phyloP scores from a whole-genome alignment of 2,113 vertebrate genomes.

The Albula goreensis region DNA sequence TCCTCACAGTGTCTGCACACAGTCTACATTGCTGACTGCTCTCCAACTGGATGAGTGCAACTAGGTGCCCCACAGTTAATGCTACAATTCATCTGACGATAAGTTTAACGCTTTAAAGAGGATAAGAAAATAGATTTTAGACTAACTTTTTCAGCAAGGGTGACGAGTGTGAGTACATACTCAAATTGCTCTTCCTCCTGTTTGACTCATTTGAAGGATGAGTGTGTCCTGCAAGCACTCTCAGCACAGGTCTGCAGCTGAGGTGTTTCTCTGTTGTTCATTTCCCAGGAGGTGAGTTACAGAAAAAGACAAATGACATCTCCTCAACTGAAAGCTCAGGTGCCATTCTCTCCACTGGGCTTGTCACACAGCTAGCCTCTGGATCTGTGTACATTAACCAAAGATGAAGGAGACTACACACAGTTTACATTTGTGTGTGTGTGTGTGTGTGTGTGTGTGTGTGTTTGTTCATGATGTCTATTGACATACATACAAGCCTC shows the following conservation, averaged over 20 bases:
- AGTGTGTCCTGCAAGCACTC: background rate
- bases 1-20: background rate
- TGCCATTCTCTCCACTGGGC: too few species aligned
- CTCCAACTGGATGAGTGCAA: too few species aligned
- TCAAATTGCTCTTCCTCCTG: background rate
- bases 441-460: slow-evolving; percentile 20
- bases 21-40: background rate
- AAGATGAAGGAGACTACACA: too few species aligned
- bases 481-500: background rate
- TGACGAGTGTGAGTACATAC: background rate
- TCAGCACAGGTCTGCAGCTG: background rate
- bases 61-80: background rate
- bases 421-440: background rate
- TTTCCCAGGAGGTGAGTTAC: background rate
- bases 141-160: background rate
- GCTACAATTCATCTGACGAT: background rate
- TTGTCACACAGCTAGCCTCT: too few species aligned
- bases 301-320: background rate
- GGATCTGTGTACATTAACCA: too few species aligned
- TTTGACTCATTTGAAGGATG: background rate
- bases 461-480: background rate
- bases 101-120: background rate
- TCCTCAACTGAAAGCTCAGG: background rate
- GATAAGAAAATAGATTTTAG: background rate
- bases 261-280: background rate